phyloP scores from a whole-genome alignment of 2,113 vertebrate genomes.

The Anolis carolinensis region DNA sequence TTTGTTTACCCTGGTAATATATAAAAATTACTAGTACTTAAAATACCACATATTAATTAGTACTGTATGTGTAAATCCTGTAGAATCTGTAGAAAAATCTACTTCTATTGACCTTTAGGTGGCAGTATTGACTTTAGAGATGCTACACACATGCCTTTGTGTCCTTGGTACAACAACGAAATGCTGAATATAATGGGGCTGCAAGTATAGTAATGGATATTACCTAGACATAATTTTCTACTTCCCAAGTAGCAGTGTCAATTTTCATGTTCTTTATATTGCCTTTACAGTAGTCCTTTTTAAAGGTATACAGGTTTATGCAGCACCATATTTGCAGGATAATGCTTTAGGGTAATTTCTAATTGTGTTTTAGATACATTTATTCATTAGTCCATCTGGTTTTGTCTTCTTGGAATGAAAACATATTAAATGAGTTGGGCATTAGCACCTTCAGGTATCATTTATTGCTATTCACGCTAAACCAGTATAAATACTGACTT shows the following conservation, averaged over 20 bases:
- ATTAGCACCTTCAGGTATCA: not conserved
- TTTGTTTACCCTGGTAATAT: not conserved
- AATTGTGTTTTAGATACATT: not conserved
- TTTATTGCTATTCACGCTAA: not conserved
- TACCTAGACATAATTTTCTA: not conserved
- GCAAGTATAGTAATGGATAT: not conserved
- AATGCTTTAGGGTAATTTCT: not conserved
- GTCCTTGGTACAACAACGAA: constrained; percentile 4
- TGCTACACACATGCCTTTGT: constrained; percentile 11
- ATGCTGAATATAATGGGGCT: not conserved
- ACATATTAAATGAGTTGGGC: not conserved
- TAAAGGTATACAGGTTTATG: too few species aligned
- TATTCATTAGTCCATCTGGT: too few species aligned
- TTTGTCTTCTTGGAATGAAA: too few species aligned
- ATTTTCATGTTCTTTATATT: not conserved
- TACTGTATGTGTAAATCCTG: not conserved
- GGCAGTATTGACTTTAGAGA: constrained; percentile 72
- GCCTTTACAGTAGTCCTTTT: not conserved
- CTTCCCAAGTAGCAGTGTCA: not conserved
- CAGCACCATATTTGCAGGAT: too few species aligned
- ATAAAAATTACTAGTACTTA: not conserved
- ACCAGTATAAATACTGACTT: not conserved
- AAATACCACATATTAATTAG: not conserved
- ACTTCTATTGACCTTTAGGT: constrained; percentile 67
- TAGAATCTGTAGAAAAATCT: not conserved